Base-by-base conservation (phyloP, 2,888 invertebrate genomes). In the Volucella inanis region DNA sequence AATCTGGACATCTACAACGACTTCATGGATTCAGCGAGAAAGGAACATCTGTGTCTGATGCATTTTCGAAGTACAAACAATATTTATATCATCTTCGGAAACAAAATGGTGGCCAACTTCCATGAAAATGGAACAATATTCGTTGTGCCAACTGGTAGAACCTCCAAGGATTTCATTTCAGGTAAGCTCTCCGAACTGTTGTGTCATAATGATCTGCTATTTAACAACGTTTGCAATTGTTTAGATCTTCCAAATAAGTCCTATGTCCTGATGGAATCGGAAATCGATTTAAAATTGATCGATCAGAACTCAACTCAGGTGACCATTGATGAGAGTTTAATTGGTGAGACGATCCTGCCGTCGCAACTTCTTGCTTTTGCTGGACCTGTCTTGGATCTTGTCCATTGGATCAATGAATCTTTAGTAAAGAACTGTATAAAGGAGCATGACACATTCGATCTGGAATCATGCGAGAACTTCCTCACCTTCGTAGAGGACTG, bases 41-140 rank as follows among this genome's bases (percentile, higher is more conserved):
- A 89, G 39, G 92, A 92, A 77, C 90, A 90, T 43, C 90, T 92
- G 88, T 92, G 92, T 15, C 87, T 92, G 10, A 92, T 92, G 91
- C 91, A 91, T 82, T 91, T 91, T 68, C 90, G 91, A 54, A 91
- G 91, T 49, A 89, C 89, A 0, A 89, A 91, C 10, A 91, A 91
- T 78, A 88, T 92, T 41, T 92, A 91, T 71, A 90, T 92, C 12
- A 49, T 91, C 1, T 89, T 92, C 55, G 92, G 91, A 45, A 90
- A 90, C 50, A 90, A 90, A 83, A 88, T 91, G 89, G 89, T 90
- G 22, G 89, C 88, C 12, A 89, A 91, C 74, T 91, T 91, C 39
- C 89, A 89, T 43, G 91, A 91, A 67, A 91, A 92, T 61, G 91
- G 91, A 18, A 92, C 91, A 0, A 87, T 92, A 0, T 91, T 92